A percentile compares a stretch with the other conserved stretches of the same genome.
phyloP scores from a whole-genome alignment of 2,888 invertebrate genomes.

The Epirrita christyi region DNA sequence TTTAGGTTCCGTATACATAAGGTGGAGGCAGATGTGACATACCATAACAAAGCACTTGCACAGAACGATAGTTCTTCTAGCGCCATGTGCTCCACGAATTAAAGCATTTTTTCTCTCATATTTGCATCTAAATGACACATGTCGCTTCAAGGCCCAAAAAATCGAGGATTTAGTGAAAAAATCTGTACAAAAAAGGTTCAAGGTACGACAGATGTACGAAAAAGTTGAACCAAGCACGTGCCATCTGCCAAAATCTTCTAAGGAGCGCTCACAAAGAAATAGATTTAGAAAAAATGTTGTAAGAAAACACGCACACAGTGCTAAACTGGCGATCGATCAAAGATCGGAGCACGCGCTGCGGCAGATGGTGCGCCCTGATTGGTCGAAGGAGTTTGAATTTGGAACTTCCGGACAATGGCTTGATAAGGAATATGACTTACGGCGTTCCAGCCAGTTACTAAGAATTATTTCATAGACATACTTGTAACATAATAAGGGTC shows the following conservation, averaged over 20 bases:
- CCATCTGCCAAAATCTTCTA: conserved; percentile 83
- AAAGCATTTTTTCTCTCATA: conserved; percentile 72
- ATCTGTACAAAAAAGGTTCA: conserved; percentile 63
- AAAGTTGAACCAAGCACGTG: conserved; percentile 76
- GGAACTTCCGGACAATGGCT: conserved; percentile 75
- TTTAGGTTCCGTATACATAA: conserved; percentile 44
- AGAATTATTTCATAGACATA: conserved; percentile 54
- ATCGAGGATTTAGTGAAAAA: conserved; percentile 57
- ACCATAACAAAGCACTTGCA: conserved; percentile 73
- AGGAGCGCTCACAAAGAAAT: conserved; percentile 66
- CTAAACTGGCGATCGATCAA: conserved; percentile 65
- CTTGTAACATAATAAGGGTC: too few species aligned
- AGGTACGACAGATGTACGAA: conserved; percentile 79
- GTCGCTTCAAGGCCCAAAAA: conserved; percentile 59
- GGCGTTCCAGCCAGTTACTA: conserved; percentile 45
- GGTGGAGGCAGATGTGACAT: conserved; percentile 70
- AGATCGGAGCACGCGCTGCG: conserved; percentile 74
- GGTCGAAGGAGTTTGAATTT: conserved; percentile 72
- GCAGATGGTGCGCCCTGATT: conserved; percentile 78
- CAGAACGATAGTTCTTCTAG: conserved; percentile 72
- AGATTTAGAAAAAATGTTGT: conserved; percentile 61
- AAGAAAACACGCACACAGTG: conserved; percentile 36
- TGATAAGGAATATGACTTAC: conserved; percentile 65
- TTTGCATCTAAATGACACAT: conserved; percentile 82
- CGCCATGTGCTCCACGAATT: conserved; percentile 75